A percentile compares a stretch with the other conserved stretches of the same genome.
phyloP scores from a whole-genome alignment of 2,797 vertebrate genomes.

The Sebastes itinus region DNA sequence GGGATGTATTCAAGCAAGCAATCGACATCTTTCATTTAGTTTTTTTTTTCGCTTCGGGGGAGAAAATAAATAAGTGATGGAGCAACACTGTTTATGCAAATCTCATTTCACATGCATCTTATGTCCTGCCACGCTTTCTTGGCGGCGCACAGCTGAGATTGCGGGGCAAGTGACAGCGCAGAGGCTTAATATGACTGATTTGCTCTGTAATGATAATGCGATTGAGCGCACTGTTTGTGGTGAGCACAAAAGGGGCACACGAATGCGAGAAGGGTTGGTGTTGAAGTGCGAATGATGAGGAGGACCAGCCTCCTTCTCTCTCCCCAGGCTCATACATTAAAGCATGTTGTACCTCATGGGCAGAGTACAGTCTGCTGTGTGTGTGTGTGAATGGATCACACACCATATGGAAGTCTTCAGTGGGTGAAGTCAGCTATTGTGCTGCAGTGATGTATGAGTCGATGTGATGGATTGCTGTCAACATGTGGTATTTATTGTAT shows the following conservation, averaged over 20 bases:
- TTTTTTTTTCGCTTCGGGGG: slow-evolving; percentile 26
- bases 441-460: slow-evolving; percentile 33
- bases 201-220: slow-evolving; percentile 74
- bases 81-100: slow-evolving; percentile 77
- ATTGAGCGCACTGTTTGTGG: slow-evolving; percentile 64
- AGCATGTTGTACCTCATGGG: slow-evolving; percentile 6
- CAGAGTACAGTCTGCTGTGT: slow-evolving; percentile 7
- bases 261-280: slow-evolving; percentile 45
- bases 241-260: slow-evolving; percentile 55
- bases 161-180: slow-evolving; percentile 67
- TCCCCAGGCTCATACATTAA: slow-evolving; percentile 8
- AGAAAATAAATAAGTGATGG: slow-evolving; percentile 71
- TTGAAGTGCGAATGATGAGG: slow-evolving; percentile 47
- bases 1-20: slow-evolving; percentile 28
- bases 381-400: slow-evolving; percentile 1
- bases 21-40: slow-evolving; percentile 32
- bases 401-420: slow-evolving; percentile 56
- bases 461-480: slow-evolving; percentile 50
- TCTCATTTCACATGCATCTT: slow-evolving; percentile 76
- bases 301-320: slow-evolving; percentile 1
- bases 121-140: slow-evolving; percentile 62
- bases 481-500: slow-evolving; percentile 48
- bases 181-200: slow-evolving; percentile 77
- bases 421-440: slow-evolving; percentile 49
- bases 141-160: slow-evolving; percentile 63